phyloP scores from a whole-genome alignment of 2,113 vertebrate species.

The Grus americana region DNA sequence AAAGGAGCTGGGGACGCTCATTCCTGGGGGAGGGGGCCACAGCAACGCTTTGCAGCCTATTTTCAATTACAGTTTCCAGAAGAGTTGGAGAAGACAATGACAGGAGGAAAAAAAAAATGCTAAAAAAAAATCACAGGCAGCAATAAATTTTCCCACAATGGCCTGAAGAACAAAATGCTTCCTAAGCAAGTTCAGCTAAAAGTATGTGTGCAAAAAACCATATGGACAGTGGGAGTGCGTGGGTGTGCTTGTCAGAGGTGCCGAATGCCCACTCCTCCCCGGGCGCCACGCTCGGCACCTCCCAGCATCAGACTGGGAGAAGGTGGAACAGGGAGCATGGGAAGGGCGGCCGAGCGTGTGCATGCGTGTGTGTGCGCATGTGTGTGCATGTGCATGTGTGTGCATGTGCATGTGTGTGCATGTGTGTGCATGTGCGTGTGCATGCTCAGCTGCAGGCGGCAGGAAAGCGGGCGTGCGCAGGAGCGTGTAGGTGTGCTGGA shows the following conservation, averaged over 20 bases:
- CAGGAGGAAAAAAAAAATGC: neutral
- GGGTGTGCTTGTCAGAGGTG: neutral
- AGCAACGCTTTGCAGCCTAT: neutral
- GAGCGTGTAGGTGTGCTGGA: neutral
- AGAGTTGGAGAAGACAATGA: neutral
- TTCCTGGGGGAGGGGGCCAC: neutral
- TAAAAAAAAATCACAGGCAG: neutral
- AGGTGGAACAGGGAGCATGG: neutral
- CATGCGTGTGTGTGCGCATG: fast-evolving
- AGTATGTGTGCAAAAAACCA: neutral
- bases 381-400: neutral
- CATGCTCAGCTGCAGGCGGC: neutral
- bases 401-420: neutral
- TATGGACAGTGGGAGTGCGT: conserved; percentile 35
- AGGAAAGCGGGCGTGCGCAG: neutral
- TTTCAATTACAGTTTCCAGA: neutral
- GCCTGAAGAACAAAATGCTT: conserved; percentile 27
- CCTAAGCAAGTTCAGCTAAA: conserved; percentile 9
- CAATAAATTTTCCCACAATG: neutral
- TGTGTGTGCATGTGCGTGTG: neutral
- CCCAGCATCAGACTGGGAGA: neutral
- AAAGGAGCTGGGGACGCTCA: neutral
- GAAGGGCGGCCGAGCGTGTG: too few relatives aligned
- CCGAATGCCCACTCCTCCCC: neutral
- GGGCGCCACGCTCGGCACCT: neutral